Evolutionary conservation across 30 jellyfish, hydroid and myxozoan species (phyloP).

Genomic region (Sanderia malayensis): DNA sequence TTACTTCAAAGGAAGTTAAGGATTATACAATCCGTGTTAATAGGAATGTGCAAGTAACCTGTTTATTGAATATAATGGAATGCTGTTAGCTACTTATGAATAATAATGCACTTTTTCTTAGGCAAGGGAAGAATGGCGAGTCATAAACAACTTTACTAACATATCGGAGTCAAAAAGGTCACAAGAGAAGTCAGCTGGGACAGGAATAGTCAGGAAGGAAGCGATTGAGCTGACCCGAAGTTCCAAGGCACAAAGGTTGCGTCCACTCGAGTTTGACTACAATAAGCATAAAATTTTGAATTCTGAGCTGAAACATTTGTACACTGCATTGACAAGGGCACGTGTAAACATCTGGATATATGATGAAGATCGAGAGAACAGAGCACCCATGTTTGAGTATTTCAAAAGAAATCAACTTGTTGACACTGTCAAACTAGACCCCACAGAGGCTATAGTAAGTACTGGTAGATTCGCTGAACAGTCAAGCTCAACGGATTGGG

Average conservation of each 20-base stretch:
- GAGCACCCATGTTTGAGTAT: conserved; percentile 79
- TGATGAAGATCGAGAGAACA: conserved; percentile 68
- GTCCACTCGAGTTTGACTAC: conserved; percentile 71
- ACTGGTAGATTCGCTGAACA: conserved; percentile 50
- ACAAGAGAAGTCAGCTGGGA: neutral
- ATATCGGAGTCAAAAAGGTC: neutral
- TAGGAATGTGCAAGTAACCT: too few species aligned
- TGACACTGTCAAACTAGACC: conserved; percentile 50
- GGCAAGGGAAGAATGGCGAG: conserved; percentile 91
- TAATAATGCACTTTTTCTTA: too few species aligned
- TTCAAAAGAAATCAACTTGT: conserved; percentile 51
- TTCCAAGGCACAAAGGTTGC: conserved; percentile 26
- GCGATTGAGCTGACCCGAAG: conserved; percentile 32
- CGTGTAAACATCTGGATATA: conserved; percentile 89
- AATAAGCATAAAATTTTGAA: conserved; percentile 79
- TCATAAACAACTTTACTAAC: conserved; percentile 33
- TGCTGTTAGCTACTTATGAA: too few species aligned
- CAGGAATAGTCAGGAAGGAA: conserved; percentile 10
- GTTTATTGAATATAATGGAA: too few species aligned
- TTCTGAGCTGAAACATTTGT: conserved; percentile 80
- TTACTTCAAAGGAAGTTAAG: too few species aligned
- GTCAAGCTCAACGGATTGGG: conserved; percentile 65
- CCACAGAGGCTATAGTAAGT: too few species aligned
- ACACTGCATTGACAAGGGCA: conserved; percentile 90
- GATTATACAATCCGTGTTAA: too few species aligned